Evolutionary conservation across 2,113 vertebrate genomes (phyloP), one percentile per base, ranked within the genome.

Genomic region (Pseudorectes ferrugineus): DNA sequence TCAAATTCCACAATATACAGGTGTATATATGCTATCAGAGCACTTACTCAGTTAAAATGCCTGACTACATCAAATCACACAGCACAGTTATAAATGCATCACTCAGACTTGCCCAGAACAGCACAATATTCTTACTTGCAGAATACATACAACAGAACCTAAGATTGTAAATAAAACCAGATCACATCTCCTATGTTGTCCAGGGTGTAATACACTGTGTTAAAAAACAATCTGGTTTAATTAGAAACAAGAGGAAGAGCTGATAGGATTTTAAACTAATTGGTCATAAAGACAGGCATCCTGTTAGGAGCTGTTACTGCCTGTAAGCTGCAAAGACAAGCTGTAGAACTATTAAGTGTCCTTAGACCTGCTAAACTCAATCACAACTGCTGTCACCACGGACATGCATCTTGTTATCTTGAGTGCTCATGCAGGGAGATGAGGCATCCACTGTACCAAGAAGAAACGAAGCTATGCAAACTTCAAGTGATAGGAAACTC

Each of bases 401-500:
- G 89, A 72, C 88, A 91, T 10, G 6, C 59, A 88, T 91, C 94
- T 74, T 94, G 63, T 94, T 96, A 95, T 85, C 88, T 24, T 54
- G 70, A 85, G 66, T 88, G 71, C 76, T 95, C 92, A 88, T 79
- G 66, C 57, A 94, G 70, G 45, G 26, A 95, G 81, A 88, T 80
- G 93, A 97, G 79, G 75, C 80, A 92, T 24, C 63, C 73, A 62
- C 52, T 63, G 57, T 43, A 83, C 54, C 68, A 95, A 74, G 88
- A 92, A 92, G 91, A 92, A 87, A 77, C 0, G 4, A 85, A 86
- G 58, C 83, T 88, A 91, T 72, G 82, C 71, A 95, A 95, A 90
- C 90, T 97, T 95, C 92, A 97, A 92, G 62, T 58, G 85, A 95
- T 92, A 82, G 79, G 62, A 89, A 85, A 86, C 88, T 91, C 87